Conservation (phyloP, 2,888 invertebrate genomes). For the Piscicola geometra region DNA sequence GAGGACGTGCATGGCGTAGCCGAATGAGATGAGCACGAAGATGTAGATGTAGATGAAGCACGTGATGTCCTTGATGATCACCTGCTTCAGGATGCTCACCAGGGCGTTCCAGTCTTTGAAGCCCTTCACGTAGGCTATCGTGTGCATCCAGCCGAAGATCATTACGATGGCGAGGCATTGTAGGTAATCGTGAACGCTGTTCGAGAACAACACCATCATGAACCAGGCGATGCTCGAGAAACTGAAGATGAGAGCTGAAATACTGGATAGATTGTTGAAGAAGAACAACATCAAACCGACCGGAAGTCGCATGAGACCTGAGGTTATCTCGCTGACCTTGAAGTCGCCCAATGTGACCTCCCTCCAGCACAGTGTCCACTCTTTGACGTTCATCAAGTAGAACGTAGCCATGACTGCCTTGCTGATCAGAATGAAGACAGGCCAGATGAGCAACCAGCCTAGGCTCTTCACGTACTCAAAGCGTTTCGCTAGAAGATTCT, state of each 20-base stretch:
- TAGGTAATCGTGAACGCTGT: constrained; percentile 47
- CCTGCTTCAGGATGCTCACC: constrained; percentile 51
- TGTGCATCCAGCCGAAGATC: constrained; percentile 51
- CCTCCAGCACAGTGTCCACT: neutral
- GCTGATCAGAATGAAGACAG: constrained; percentile 24
- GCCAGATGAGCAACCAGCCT: constrained; percentile 33
- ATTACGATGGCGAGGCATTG: constrained; percentile 48
- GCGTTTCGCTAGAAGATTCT: neutral
- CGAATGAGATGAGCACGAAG: constrained; percentile 51
- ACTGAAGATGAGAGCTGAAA: constrained; percentile 44
- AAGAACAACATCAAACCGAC: constrained; percentile 32
- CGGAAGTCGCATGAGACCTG: constrained; percentile 35
- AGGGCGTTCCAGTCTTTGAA: constrained; percentile 51
- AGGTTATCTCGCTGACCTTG: constrained; percentile 34
- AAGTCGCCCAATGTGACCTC: constrained; percentile 5
- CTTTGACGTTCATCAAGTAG: neutral
- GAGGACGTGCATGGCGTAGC: constrained; percentile 50
- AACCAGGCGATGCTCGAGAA: constrained; percentile 48
- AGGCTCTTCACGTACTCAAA: constrained; percentile 7
- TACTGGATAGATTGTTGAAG: constrained; percentile 36
- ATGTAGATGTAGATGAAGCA: constrained; percentile 51
- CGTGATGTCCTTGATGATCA: constrained; percentile 50
- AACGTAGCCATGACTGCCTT: constrained; percentile 4
- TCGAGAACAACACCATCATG: constrained; percentile 44
- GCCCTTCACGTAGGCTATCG: constrained; percentile 51